phyloP scores from a whole-genome alignment of 2,797 vertebrate species.

The Enteromius anoplus region DNA sequence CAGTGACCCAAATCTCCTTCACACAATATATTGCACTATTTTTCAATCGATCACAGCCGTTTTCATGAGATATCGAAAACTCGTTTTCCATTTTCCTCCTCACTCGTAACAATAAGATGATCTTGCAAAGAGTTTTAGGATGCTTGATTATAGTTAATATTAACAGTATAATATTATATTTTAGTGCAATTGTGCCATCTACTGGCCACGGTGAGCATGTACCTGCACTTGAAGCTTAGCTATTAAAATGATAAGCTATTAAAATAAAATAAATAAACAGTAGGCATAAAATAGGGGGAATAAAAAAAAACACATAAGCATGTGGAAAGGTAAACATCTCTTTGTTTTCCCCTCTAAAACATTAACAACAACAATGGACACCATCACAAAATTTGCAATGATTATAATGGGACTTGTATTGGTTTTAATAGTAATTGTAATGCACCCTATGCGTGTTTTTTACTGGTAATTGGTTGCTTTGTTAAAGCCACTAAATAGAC shows the following conservation, averaged over 20 bases:
- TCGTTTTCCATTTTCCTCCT: not conserved
- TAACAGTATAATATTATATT: no score
- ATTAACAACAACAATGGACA: no score
- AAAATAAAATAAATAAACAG: no score
- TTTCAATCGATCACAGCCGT: not conserved
- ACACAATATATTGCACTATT: slow-evolving; percentile 5
- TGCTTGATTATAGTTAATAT: not conserved
- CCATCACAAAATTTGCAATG: no score
- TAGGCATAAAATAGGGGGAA: not conserved
- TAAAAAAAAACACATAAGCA: not conserved
- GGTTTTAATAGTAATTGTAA: no score
- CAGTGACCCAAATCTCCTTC: slow-evolving; percentile 5
- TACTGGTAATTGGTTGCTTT: no score
- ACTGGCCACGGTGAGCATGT: not conserved
- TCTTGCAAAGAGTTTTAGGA: not conserved
- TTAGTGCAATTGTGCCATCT: slow-evolving; percentile 40
- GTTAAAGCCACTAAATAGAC: no score
- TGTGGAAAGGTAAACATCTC: not conserved
- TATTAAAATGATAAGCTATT: no score
- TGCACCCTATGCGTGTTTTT: no score
- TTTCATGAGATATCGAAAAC: not conserved
- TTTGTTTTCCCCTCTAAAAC: not conserved
- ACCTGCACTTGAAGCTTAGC: not conserved
- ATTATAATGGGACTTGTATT: no score
- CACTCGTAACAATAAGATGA: not conserved